phyloP scores from a whole-genome alignment of 2,113 vertebrate genomes.

The Peromyscus polionotus region DNA sequence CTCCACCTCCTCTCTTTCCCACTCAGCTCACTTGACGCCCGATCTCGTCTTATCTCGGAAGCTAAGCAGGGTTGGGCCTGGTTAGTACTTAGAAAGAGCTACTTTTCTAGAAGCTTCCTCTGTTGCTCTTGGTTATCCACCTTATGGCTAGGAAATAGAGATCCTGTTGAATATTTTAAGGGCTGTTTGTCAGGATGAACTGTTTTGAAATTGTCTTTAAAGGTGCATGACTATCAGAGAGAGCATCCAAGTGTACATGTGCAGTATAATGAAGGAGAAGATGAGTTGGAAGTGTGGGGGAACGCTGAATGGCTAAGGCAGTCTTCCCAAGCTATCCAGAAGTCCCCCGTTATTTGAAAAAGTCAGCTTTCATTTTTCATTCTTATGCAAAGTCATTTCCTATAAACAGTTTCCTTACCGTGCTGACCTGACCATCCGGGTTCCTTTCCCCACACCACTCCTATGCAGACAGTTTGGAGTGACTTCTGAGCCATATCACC shows the following conservation, averaged over 20 bases:
- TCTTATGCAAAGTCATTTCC: background rate
- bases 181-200: slow-evolving; percentile 37
- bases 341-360: background rate
- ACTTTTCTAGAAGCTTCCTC: slow-evolving; percentile 31
- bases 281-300: background rate
- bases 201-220: slow-evolving; percentile 50
- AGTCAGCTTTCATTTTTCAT: background rate
- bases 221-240: background rate
- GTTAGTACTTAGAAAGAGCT: too few species aligned
- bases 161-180: slow-evolving; percentile 40
- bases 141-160: slow-evolving; percentile 55
- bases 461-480: background rate
- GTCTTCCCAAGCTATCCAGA: background rate
- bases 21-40: too few species aligned
- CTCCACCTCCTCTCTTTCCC: background rate
- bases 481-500: background rate
- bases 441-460: background rate
- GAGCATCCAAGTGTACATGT: background rate
- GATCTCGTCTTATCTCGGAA: too few species aligned
- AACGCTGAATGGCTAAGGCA: background rate
- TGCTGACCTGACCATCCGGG: background rate
- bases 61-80: too few species aligned
- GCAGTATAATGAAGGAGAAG: background rate
- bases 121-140: slow-evolving; percentile 50
- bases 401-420: background rate